Base-by-base conservation (phyloP, 2,797 vertebrate genomes). In the Danio jaintianensis region DNA sequence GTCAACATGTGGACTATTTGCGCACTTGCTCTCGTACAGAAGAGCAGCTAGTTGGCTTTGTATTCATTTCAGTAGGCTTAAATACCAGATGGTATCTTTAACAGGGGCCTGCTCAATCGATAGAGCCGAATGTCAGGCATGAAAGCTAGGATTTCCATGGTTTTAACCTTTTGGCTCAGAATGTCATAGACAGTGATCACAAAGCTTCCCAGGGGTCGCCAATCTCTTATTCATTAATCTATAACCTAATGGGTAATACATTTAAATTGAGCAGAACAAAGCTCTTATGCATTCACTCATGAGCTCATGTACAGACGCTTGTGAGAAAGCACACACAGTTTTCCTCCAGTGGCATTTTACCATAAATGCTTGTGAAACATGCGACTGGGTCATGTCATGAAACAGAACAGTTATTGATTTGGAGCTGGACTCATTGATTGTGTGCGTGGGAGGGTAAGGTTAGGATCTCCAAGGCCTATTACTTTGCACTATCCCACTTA, bases 121-220 rank as follows among this genome's bases (percentile, higher is more conserved):
- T 87, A 67, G 61, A 58, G 80, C 76, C 81, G 84, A 85, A 86
- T 89, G 88, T 85, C 85, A 86, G 81, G 69, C 59, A 77, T 85
- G 82, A 83, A 82, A 74, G 80, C 74, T 61, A 70, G 78, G 79
- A 75, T 83, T 85, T 85, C 75, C 76, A 71, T 71, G 79, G 84
- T 63, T 78, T 84, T 87, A 87, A 85, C 85, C 82, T 82, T 85
- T 86, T 74, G 79, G 55, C 78, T 81, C 75, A 47, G 69, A 13
- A 68, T 76, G 82, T 80, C 83, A 82, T 68, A 87, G 68, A 79
- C 66, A 43, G 22, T 52, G 64, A 66, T 58, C 84, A 80, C 77
- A 82, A 75, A 82, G 83, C 74, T 62, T 52, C 69, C 79, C 64
- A 58, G 63, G 63, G 63, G 77, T 53, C 7, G 42, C 48, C 56